Percentiles rank a stretch among this genome's conserved stretches.
These are phyloP conservation scores for Sebastes diaconus DNA, from an alignment of 2,797 vertebrate species.

Conservation along the genomic window DNA sequence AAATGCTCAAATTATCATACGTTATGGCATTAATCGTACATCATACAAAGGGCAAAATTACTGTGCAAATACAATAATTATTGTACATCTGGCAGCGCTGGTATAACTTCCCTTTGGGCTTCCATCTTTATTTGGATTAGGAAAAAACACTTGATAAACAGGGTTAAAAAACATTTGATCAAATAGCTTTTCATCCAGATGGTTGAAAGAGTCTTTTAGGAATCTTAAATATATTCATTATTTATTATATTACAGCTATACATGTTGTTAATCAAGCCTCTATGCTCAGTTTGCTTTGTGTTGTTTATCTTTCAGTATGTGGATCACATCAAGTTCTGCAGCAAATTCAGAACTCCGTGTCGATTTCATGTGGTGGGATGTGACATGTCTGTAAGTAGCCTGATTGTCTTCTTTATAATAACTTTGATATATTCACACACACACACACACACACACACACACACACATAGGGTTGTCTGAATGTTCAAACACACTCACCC, in stretches of 20 bases:
- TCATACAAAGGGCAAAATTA: too few species aligned
- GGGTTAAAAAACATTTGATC: neutral
- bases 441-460: too few species aligned
- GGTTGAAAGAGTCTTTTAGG: neutral
- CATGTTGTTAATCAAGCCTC: neutral
- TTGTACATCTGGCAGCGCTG: too few species aligned
- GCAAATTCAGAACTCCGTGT: conserved; percentile 90
- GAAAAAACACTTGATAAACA: too few species aligned
- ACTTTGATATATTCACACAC: neutral
- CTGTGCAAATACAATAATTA: too few species aligned
- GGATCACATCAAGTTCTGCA: conserved; percentile 93
- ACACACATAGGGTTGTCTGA: too few species aligned
- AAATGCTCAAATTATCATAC: too few species aligned
- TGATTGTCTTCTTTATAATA: neutral
- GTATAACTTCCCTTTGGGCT: too few species aligned
- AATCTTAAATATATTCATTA: neutral
- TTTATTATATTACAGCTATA: too few species aligned
- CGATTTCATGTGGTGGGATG: conserved; percentile 92
- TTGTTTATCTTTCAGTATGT: conserved; percentile 83
- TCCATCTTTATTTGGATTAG: neutral
- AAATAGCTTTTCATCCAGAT: neutral
- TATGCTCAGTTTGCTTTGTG: neutral
- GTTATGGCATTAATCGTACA: too few species aligned
- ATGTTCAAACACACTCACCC: neutral
- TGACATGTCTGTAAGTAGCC: conserved; percentile 88